Percentiles rank a stretch among this genome's conserved stretches.
Evolutionary conservation across 2,888 invertebrate species (phyloP).

Genomic region (Leptopilina myrica): DNA sequence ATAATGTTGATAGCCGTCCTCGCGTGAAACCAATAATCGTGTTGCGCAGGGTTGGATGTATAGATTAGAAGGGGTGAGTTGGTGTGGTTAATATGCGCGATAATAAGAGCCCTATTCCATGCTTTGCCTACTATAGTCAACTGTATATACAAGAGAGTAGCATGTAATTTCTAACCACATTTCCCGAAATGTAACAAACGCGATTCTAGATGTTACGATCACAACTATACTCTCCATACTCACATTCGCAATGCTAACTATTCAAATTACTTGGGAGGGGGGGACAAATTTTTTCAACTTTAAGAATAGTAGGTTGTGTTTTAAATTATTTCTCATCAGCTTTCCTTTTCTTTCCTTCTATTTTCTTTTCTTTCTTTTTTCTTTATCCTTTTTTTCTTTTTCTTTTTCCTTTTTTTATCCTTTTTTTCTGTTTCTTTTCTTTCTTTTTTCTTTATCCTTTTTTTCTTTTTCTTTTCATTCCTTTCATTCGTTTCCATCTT

Average conservation of each 20-base stretch:
- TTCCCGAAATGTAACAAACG: conserved; percentile 61
- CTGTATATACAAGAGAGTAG: conserved; percentile 65
- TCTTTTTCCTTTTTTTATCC: too few species aligned
- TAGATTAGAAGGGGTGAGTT: conserved; percentile 73
- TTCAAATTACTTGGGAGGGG: neutral
- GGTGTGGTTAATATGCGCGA: conserved; percentile 71
- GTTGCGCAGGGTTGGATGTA: conserved; percentile 65
- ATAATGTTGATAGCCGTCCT: conserved; percentile 70
- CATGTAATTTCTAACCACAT: conserved; percentile 71
- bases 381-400: too few species aligned
- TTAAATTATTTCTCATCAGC: too few species aligned
- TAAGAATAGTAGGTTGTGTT: too few species aligned
- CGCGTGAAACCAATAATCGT: conserved; percentile 73
- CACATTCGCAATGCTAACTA: conserved; percentile 23
- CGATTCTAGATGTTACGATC: conserved; percentile 60
- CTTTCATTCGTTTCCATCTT: too few species aligned
- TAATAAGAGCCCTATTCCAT: conserved; percentile 69
- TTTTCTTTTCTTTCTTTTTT: too few species aligned
- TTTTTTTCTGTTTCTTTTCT: too few species aligned
- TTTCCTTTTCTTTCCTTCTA: too few species aligned
- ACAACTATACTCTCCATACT: conserved; percentile 57
- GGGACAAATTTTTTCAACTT: too few species aligned
- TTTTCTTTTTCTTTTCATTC: too few species aligned
- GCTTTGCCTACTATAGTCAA: conserved; percentile 50
- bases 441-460: too few species aligned